Base-by-base conservation (phyloP, 2,888 invertebrate species). In the Syrista parreyssii region DNA sequence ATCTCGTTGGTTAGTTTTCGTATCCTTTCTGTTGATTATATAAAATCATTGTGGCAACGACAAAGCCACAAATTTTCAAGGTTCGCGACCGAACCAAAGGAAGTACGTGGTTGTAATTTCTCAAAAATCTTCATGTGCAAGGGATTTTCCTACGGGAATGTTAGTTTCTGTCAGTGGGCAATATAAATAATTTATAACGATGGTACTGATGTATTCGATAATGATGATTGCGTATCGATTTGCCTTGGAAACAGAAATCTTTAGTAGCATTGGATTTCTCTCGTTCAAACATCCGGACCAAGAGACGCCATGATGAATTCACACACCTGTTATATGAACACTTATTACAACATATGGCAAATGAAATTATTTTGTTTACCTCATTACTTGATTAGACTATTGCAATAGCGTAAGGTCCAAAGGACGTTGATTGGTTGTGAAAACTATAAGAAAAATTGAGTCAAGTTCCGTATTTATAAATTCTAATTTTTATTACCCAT, bases 281-380 rank as follows among this genome's bases (percentile, higher is more conserved):
- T 71, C 71, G 71, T 71, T 71, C 71, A 71, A 71, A 71, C 71
- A 71, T 55, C 55, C 55, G 9, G 9, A 55, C 55, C 9, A 55
- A 55, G 55, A 6, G 23, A 9, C 23, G 55, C 55, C 23, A 55
- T 55, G 23, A 23, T 23, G 55, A 55, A 23, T 55, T 6, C 55
- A 55, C 23, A 23, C 23, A 55, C 23, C 55, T 23, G 23, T 55
- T 9, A 55, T 9, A 23, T 23, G 23, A 9, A 23, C 23, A 23
- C 9, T 55, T 55, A 55, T 55, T 23, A 55, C 23, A 55, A 55
- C 1, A 55, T 55, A 2, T 55, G 23, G 55, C 55, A 15, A 55
- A 55, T 55, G 55, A 55, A 23, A 55, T 55, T 55, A 23, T 23
- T 55, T 36, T 36, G 11, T 12, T 40, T 6, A 23, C 23, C 55